Evolutionary conservation across 2,113 vertebrate species (phyloP), one percentile per base, ranked within the genome.

Genomic region (Myotis brandtii): DNA sequence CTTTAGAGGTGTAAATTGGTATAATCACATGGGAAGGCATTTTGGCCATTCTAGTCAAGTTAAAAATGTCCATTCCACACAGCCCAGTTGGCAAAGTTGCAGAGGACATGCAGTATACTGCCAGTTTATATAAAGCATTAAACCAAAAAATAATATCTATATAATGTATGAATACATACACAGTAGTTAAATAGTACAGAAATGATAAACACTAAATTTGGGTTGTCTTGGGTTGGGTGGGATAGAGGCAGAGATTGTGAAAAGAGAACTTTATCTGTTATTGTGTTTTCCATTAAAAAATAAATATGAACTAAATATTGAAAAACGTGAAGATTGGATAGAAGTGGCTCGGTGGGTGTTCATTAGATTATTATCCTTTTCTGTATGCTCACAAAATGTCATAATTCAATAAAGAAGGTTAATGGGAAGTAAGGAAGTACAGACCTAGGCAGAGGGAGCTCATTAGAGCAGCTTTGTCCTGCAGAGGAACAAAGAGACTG

Each of bases 331-430:
- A 94, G 75, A 64, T 59, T 89, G 72, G 59, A n/a, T 25, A 86
- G 70, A 93, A 23, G 25, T 64, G 67, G 30, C 48, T 27, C 67
- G 59, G 46, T 32, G 32, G 37, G 27, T 21, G 14, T 84, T 86
- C 76, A 37, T 82, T 85, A 91, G 91, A 88, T 96, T 64, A 79
- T 52, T 56, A 23, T 43, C 54, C 73, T 75, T 75, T 89, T 91
- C 91, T 76, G 64, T 76, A 17, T 69, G 64, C 30, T 83, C 73
- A 66, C 25, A 83, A 91, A 77, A 85, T 75, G 88, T 83, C 56
- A 13, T 91, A 89, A 94, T 76, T 95, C 82, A 89, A 50, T 94
- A 64, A 92, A 64, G 95, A 91, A 48, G 69, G 9, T 69, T 95
- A 56, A 76, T 43, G 46, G 59, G 69, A 88, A 66, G 56, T 48